These are phyloP conservation scores for Vanessa atalanta DNA, from an alignment of 1,140 invertebrate species.

Conservation along the genomic window DNA sequence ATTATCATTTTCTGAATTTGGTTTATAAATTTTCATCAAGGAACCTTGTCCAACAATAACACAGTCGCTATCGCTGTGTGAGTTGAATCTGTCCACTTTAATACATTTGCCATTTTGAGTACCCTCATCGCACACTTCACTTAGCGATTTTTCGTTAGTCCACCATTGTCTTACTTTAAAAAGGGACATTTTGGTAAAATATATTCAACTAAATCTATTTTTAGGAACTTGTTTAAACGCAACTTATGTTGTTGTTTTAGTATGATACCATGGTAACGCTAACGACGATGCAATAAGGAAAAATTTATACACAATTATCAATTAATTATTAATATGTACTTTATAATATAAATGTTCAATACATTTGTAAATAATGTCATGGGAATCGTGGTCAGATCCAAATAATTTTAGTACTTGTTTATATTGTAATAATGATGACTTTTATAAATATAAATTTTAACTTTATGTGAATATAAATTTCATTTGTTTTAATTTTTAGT, in stretches of 20 bases:
- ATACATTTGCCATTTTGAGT: conserved; percentile 57
- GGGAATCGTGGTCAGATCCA: too few relatives aligned
- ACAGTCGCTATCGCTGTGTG: conserved; percentile 65
- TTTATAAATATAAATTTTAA: too few relatives aligned
- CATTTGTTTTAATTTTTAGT: too few relatives aligned
- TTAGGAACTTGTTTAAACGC: neutral
- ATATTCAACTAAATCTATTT: neutral
- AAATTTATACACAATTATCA: too few relatives aligned
- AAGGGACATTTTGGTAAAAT: conserved; percentile 51
- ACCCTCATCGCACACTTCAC: conserved; percentile 43
- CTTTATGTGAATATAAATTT: too few relatives aligned
- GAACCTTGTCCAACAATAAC: conserved; percentile 59
- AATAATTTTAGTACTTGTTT: too few relatives aligned
- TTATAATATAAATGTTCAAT: too few relatives aligned
- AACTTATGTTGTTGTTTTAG: conserved; percentile 1
- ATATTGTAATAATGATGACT: too few relatives aligned
- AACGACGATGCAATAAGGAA: too few relatives aligned
- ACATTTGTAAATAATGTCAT: too few relatives aligned
- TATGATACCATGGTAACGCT: conserved; percentile 23
- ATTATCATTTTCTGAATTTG: conserved; percentile 45
- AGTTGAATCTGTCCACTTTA: conserved; percentile 71
- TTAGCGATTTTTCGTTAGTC: conserved; percentile 63
- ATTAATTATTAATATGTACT: too few relatives aligned
- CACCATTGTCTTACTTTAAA: conserved; percentile 75
- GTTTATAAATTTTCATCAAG: conserved; percentile 66